These are phyloP conservation scores for Brachymystax lenok DNA, from an alignment of 2,797 vertebrate genomes.

Conservation along the genomic window DNA sequence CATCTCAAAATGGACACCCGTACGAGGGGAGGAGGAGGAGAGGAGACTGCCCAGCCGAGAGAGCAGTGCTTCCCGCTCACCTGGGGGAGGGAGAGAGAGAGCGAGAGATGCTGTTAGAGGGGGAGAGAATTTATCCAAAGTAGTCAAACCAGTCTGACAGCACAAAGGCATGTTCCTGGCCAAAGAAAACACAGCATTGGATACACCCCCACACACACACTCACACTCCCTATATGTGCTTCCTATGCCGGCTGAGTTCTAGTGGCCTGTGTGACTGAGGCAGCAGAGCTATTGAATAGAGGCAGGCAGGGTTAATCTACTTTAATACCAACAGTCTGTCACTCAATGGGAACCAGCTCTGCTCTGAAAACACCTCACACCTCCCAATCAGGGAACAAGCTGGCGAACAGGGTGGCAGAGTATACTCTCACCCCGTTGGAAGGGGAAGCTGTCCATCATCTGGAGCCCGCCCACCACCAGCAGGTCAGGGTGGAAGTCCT, in stretches of 20 bases:
- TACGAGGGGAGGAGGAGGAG: slow-evolving; percentile 65
- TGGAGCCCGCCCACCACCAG: slow-evolving; percentile 83
- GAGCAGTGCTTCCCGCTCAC: slow-evolving; percentile 74
- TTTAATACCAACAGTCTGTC: neutral
- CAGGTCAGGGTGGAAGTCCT: slow-evolving; percentile 75
- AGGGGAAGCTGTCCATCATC: slow-evolving; percentile 89
- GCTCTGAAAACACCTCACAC: neutral
- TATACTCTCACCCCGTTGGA: slow-evolving; percentile 67
- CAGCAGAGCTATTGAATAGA: too few species aligned
- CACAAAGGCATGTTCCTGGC: too few species aligned
- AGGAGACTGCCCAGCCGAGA: slow-evolving; percentile 71
- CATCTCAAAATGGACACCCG: slow-evolving; percentile 84
- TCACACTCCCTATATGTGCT: too few species aligned
- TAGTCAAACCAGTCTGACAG: neutral
- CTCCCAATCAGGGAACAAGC: neutral
- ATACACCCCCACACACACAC: too few species aligned
- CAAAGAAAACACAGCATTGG: too few species aligned
- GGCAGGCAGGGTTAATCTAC: too few species aligned
- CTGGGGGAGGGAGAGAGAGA: slow-evolving; percentile 52
- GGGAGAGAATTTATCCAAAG: neutral
- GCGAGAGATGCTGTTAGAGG: neutral
- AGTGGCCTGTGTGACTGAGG: too few species aligned
- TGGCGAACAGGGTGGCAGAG: neutral
- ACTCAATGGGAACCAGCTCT: neutral
- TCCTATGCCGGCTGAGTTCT: too few species aligned